A percentile compares a stretch with the other conserved stretches of the same genome.
Evolutionary conservation across 2,797 vertebrate species (phyloP).

Genomic region (Craterocephalus amniculus): DNA sequence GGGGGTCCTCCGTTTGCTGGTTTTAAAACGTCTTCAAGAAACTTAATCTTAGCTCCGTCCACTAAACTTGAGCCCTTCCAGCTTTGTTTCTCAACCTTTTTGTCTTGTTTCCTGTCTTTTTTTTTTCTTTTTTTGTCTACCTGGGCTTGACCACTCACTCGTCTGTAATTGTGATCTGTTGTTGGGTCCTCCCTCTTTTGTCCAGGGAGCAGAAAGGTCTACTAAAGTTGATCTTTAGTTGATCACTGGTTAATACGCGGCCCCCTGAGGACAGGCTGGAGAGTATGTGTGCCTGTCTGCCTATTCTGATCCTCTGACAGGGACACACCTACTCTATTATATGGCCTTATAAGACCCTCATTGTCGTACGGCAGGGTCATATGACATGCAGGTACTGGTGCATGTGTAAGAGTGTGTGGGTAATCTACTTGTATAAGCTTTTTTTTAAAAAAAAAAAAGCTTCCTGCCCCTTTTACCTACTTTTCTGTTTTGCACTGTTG

Average conservation of each 20-base stretch:
- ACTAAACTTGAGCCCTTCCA: conserved; percentile 1
- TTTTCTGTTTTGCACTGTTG: not conserved
- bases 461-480: not conserved
- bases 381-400: conserved; percentile 42
- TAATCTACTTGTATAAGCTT: not conserved
- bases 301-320: conserved; percentile 53
- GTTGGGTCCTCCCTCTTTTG: conserved; percentile 56
- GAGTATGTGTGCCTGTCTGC: conserved; percentile 50
- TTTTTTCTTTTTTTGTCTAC: not conserved
- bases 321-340: conserved; percentile 73
- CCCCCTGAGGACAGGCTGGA: conserved; percentile 35
- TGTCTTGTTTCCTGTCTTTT: conserved; percentile 24
- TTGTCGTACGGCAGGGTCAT: conserved; percentile 56
- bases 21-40: conserved; percentile 19
- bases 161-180: conserved; percentile 43
- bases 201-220: conserved; percentile 50
- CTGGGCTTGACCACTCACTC: conserved; percentile 38
- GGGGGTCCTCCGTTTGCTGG: not conserved
- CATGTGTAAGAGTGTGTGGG: conserved; percentile 13
- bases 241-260: conserved; percentile 48
- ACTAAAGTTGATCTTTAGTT: conserved; percentile 58
- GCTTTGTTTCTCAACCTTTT: not conserved
- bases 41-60: not conserved
- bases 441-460: not conserved
- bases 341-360: conserved; percentile 47